Evolutionary conservation across 2,113 vertebrate species (phyloP), one percentile per base, ranked within the genome.

Genomic region (Miniopterus natalensis): DNA sequence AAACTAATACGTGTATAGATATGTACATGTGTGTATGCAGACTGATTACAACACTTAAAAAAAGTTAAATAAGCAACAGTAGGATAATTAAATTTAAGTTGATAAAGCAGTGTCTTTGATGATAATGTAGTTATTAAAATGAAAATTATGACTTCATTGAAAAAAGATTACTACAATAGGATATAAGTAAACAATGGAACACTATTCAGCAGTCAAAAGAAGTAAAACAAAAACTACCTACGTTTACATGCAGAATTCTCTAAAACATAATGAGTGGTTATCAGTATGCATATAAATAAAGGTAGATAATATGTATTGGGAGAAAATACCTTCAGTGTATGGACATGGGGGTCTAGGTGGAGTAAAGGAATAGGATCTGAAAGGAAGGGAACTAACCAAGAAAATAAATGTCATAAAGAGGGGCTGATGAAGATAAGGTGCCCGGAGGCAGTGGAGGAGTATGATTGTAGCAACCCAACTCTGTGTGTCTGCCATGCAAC

Each of bases 101-200:
- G 31, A 55, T 88, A 14, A n/a, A 53, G 45, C 7, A 36, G n/a
- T 61, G 53, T 49, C 40, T 36, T 94, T 29, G 29, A 45, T 45
- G n/a, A 53, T 21, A 71, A 47, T 42, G 57, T 36, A 78, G 55
- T n/a, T 51, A 31, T n/a, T 68, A 68, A 77, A 61, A 45, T 81
- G 25, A 93, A 95, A 95, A 73, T 88, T 47, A 70, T 55, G 29
- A 49, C 45, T 80, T 47, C 21, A 40, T 83, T 89, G 31, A 84
- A 71, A 88, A 89, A 81, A 42, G 47, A 73, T 84, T 66, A 27
- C 14, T 66, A 23, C 5, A 61, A 17, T 57, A 92, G 29, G 11
- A 83, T 81, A 65, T 70, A 77, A 83, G 10, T 15, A 78, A 95
- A 65, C 36, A 51, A 42, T 87, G 6, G 36, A 74, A 31, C 80